Conservation (phyloP, 1,140 invertebrate genomes). For the Meloidogyne chitwoodi region DNA sequence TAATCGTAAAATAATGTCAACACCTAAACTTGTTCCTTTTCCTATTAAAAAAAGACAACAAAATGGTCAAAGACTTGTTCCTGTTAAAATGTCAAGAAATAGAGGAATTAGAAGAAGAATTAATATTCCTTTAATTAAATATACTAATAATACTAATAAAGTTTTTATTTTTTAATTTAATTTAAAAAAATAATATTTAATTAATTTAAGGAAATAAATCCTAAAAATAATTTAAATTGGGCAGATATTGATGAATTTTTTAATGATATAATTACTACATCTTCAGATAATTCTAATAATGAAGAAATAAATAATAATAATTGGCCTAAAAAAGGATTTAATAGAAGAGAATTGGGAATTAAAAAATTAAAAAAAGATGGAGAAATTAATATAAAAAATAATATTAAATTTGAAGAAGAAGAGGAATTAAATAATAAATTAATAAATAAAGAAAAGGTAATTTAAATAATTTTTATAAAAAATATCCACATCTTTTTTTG, state of each 20-base stretch:
- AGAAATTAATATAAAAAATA: not conserved
- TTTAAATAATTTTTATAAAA: not conserved
- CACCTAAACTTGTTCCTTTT: not conserved
- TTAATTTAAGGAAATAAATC: not conserved
- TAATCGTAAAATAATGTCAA: not conserved
- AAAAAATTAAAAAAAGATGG: constrained; percentile 8
- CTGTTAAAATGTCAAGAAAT: not conserved
- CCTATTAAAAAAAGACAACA: not conserved
- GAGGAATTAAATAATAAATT: not conserved
- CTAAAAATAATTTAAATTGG: not conserved
- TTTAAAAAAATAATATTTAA: too few relatives aligned
- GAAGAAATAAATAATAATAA: not conserved
- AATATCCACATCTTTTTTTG: too few relatives aligned
- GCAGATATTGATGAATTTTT: not conserved
- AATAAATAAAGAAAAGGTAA: not conserved
- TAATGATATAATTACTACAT: not conserved
- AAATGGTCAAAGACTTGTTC: not conserved
- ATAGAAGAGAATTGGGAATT: constrained; percentile 11
- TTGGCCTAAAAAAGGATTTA: not conserved
- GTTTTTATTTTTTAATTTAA: not conserved
- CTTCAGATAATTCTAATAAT: not conserved
- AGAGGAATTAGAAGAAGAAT: not conserved
- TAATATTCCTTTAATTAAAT: not conserved
- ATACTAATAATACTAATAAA: not conserved
- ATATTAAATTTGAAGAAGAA: too few relatives aligned